Evolutionary conservation across 1,140 invertebrate species (phyloP).

Genomic region (Macrobrachium rosenbergii): DNA sequence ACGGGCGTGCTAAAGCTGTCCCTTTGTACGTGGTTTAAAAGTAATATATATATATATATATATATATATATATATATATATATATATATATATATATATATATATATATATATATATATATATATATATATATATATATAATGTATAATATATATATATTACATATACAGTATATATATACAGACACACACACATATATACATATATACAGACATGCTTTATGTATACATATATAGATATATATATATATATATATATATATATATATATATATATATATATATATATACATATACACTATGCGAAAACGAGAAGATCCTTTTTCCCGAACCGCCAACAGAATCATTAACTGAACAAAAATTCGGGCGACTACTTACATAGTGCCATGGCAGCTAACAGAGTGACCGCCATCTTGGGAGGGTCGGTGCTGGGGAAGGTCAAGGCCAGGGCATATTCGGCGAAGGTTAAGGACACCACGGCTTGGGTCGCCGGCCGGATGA

Average conservation of each 20-base stretch:
- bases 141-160: neutral
- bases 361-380: conserved; percentile 76
- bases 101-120: too few relatives aligned
- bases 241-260: neutral
- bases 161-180: too few relatives aligned
- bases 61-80: too few relatives aligned
- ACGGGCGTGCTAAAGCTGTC: too few relatives aligned
- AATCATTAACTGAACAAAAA: neutral
- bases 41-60: too few relatives aligned
- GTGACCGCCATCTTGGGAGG: conserved; percentile 79
- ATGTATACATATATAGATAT: neutral
- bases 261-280: conserved; percentile 10
- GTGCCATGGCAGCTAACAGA: conserved; percentile 80
- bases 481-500: conserved; percentile 86
- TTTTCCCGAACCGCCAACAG: neutral
- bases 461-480: conserved; percentile 91
- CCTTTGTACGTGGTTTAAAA: too few relatives aligned
- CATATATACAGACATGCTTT: too few relatives aligned
- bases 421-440: conserved; percentile 80
- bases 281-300: neutral
- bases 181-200: too few relatives aligned
- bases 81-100: too few relatives aligned
- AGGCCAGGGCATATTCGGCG: conserved; percentile 88
- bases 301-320: neutral
- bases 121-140: too few relatives aligned